phyloP scores from a whole-genome alignment of 2,113 vertebrate genomes.

The rabbit (Oryctolagus cuniculus) region DNA sequence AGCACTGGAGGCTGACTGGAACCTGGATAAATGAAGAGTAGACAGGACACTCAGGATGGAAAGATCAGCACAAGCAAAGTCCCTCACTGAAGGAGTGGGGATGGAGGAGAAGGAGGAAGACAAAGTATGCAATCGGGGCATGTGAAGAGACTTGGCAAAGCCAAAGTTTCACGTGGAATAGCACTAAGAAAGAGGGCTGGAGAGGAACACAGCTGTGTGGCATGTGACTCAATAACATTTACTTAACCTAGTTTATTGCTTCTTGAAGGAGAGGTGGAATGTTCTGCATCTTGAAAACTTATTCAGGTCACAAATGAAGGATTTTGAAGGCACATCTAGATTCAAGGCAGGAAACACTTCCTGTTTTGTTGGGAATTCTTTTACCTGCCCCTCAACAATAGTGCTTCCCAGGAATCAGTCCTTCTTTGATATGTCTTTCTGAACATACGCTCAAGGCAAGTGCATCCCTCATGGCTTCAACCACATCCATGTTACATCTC shows the following conservation, averaged over 20 bases:
- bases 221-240: slow-evolving; percentile 75
- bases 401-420: neutral
- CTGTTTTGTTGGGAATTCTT: neutral
- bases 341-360: slow-evolving; percentile 24
- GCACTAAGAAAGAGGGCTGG: slow-evolving; percentile 28
- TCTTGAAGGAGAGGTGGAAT: slow-evolving; percentile 69
- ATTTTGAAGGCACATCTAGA: slow-evolving; percentile 44
- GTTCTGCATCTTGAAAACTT: slow-evolving; percentile 71
- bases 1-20: neutral
- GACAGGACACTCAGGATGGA: neutral
- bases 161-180: slow-evolving; percentile 34
- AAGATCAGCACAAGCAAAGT: slow-evolving; percentile 13
- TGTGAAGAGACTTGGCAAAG: slow-evolving; percentile 16
- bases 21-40: neutral
- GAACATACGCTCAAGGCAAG: neutral
- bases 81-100: neutral
- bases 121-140: slow-evolving; percentile 5
- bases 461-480: neutral
- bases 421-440: neutral
- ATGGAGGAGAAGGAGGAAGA: neutral
- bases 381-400: neutral
- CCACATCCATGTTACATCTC: neutral
- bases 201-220: slow-evolving; percentile 70
- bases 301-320: slow-evolving; percentile 52
- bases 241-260: slow-evolving; percentile 70